Evolutionary conservation across 1,140 invertebrate species (phyloP), one percentile per base, ranked within the genome.

Genomic region (Marisa cornuarietis): DNA sequence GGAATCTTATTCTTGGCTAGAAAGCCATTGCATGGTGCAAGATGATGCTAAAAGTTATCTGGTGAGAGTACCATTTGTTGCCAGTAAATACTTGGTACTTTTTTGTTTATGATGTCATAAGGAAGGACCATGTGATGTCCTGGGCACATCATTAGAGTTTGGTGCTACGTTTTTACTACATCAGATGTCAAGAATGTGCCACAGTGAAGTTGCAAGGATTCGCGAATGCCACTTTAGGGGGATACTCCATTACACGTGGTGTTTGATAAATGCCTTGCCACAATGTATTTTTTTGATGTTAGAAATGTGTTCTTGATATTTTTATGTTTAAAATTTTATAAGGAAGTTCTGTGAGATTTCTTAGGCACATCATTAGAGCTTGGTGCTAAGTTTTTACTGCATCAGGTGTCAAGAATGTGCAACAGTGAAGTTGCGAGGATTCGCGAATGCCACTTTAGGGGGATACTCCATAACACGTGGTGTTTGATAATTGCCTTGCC

Each of bases 361-460:
- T 2, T 0, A 6, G 11, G 51, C 49, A 63, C 74, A 51, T 51
- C 18, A 54, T 79, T 72, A 49, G 42, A 79, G 49, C 49, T 54
- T 51, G 61, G 20, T n/a, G 61, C 68, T 51, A 22, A 58, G 65
- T 54, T 76, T 52, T 73, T 82, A 8, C 66, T 79, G 42, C 62
- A 77, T n/a, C 74, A 79, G 26, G 77, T 71, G 42, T 71, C 26
- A 42, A 58, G 24, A 49, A 80, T 65, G 79, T 80, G 42, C 72
- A 80, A 68, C 69, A 80, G 61, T 63, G 77, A 54, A 68, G 65
- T 73, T 58, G 51, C 16, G 13, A 52, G 77, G 18, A 61, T 71
- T 79, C 63, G 76, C 77, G 75, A 78, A 78, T 61, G 69, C 72
- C 71, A 81, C 31, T 42, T 69, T 31, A 74, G 71, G 26, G 69